These are phyloP conservation scores for Drosophila miranda DNA, from an alignment of 1,140 invertebrate genomes.

Conservation along the genomic window DNA sequence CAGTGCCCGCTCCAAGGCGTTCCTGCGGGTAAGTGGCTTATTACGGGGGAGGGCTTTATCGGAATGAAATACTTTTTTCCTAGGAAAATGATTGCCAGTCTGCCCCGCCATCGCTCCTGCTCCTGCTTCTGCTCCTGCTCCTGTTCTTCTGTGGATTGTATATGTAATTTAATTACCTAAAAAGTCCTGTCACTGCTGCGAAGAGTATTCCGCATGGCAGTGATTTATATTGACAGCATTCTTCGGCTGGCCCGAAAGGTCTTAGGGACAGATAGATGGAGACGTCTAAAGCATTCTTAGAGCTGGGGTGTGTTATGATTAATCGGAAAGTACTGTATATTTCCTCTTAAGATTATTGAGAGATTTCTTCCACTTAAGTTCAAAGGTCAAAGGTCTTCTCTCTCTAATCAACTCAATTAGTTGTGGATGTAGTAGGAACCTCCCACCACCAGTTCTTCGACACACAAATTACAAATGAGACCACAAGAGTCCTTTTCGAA, in stretches of 20 bases:
- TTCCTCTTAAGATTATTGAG: neutral
- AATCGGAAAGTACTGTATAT: too few relatives aligned
- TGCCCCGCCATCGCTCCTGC: neutral
- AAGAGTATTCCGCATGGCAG: slow-evolving; percentile 29
- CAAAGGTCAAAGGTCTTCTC: slow-evolving; percentile 30
- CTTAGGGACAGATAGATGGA: neutral
- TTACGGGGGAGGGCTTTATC: slow-evolving; percentile 37
- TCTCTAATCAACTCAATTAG: slow-evolving; percentile 77
- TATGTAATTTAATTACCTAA: slow-evolving; percentile 78
- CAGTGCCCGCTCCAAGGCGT: neutral
- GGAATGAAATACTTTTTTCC: slow-evolving; percentile 21
- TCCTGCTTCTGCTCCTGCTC: too few relatives aligned
- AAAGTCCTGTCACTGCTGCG: slow-evolving; percentile 42
- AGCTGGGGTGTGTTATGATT: too few relatives aligned
- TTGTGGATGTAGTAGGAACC: slow-evolving; percentile 70
- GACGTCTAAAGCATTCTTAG: too few relatives aligned
- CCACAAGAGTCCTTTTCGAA: slow-evolving; percentile 51
- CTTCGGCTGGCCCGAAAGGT: neutral
- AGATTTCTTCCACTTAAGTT: slow-evolving; percentile 4
- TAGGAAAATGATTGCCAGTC: slow-evolving; percentile 25
- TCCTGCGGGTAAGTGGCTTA: slow-evolving; percentile 67
- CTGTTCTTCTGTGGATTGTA: slow-evolving; percentile 41
- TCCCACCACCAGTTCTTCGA: slow-evolving; percentile 17
- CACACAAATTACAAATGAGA: slow-evolving; percentile 56
- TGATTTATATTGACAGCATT: slow-evolving; percentile 64